These are phyloP conservation scores for Manacus vitellinus DNA, from an alignment of 2,113 vertebrate species.

Conservation along the genomic window DNA sequence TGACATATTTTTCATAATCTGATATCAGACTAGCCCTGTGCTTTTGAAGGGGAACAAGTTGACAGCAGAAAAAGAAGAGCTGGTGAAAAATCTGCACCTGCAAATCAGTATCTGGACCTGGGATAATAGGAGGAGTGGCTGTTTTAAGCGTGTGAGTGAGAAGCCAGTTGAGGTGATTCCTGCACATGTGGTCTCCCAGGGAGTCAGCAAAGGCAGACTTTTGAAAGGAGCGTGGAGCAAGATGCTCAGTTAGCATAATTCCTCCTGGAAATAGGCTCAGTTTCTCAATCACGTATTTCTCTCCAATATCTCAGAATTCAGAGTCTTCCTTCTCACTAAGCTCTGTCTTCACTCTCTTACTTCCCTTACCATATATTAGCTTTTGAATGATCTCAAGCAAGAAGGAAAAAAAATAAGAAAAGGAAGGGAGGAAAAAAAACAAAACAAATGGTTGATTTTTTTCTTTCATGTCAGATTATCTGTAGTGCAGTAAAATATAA, in stretches of 20 bases:
- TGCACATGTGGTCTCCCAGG: slow-evolving; percentile 82
- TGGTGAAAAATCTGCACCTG: slow-evolving; percentile 61
- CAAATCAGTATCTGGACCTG: slow-evolving; percentile 66
- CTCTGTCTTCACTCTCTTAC: background rate
- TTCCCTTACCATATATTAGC: background rate
- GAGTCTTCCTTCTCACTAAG: background rate
- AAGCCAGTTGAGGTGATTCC: slow-evolving; percentile 71
- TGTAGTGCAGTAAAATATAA: background rate
- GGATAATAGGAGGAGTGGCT: slow-evolving; percentile 72
- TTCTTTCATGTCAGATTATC: background rate
- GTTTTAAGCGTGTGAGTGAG: slow-evolving; percentile 72
- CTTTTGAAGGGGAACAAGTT: background rate
- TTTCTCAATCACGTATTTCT: background rate
- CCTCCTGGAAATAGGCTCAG: background rate
- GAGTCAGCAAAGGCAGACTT: slow-evolving; percentile 76
- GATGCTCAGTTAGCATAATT: background rate
- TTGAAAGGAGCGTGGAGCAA: background rate
- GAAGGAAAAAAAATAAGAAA: background rate
- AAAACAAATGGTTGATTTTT: background rate
- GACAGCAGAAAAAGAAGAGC: background rate
- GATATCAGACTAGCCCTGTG: background rate
- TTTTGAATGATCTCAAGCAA: background rate
- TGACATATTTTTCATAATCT: background rate
- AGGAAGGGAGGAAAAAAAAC: background rate
- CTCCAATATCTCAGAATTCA: background rate